These are phyloP conservation scores for Accipiter virgatus DNA, from an alignment of 2,113 vertebrate genomes.

Conservation along the genomic window DNA sequence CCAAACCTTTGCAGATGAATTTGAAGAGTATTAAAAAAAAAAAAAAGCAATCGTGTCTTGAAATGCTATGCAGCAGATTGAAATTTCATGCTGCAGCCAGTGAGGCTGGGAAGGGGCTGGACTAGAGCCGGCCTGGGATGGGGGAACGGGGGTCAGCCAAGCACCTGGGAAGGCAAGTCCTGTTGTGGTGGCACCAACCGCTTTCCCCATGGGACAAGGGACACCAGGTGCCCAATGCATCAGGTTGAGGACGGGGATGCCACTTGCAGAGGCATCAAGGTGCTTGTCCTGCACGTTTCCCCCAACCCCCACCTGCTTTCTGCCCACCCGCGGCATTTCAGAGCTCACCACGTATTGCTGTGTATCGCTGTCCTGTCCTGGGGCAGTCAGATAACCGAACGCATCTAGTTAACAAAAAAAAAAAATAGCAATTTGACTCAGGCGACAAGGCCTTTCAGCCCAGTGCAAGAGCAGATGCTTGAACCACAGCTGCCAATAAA, in stretches of 20 bases:
- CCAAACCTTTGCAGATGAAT: not conserved
- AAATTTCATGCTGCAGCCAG: not conserved
- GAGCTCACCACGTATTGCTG: not conserved
- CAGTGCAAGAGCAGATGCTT: not conserved
- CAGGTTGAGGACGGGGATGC: not conserved
- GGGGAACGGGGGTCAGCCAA: not conserved
- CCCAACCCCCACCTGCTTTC: not conserved
- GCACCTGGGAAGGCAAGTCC: rapidly evolving
- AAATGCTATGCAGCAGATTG: not conserved
- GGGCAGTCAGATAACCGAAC: not conserved
- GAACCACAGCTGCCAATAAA: not conserved
- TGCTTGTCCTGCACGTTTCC: not conserved
- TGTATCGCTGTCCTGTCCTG: too few relatives aligned
- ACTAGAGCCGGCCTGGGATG: not conserved
- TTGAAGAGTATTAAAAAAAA: not conserved
- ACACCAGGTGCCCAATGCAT: rapidly evolving
- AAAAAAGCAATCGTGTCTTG: not conserved
- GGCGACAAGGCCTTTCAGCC: rapidly evolving
- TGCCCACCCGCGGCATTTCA: rapidly evolving
- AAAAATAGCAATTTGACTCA: rapidly evolving
- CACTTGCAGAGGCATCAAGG: not conserved
- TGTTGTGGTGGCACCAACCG: rapidly evolving
- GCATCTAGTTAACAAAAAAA: not conserved
- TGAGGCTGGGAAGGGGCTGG: not conserved
- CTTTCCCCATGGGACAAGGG: not conserved